phyloP scores from a whole-genome alignment of 2,797 vertebrate genomes.

The Gambusia yucatana region DNA sequence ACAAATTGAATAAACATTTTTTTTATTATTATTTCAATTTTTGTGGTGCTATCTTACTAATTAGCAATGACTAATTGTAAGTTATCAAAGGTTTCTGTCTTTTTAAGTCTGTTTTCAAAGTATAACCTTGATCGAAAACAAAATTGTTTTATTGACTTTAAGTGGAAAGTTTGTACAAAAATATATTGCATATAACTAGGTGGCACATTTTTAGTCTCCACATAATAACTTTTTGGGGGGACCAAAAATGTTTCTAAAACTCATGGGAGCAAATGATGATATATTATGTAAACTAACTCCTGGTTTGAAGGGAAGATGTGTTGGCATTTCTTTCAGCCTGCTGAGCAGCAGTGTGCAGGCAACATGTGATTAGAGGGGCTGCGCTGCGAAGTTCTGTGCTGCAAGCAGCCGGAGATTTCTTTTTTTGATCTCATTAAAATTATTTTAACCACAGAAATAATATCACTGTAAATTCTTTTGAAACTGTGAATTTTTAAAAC shows the following conservation, averaged over 20 bases:
- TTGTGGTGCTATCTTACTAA: background rate
- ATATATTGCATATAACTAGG: background rate
- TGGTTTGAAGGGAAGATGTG: background rate
- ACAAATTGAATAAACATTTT: background rate
- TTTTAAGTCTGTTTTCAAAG: background rate
- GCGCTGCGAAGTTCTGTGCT: background rate
- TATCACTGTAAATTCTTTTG: background rate
- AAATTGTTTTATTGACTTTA: no score
- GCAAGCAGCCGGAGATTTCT: background rate
- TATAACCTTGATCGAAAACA: background rate
- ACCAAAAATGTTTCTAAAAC: background rate
- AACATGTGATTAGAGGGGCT: background rate
- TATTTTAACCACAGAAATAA: background rate
- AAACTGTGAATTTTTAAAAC: background rate
- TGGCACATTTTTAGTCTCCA: background rate
- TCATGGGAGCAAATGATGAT: background rate
- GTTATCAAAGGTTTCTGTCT: background rate
- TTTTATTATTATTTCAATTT: background rate
- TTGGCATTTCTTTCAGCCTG: background rate
- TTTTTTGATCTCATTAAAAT: background rate
- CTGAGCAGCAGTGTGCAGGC: background rate
- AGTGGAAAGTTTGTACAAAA: background rate
- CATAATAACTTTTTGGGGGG: background rate
- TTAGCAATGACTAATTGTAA: background rate
- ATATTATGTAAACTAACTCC: background rate